A percentile compares a stretch with the other conserved stretches of the same genome.
phyloP scores from a whole-genome alignment of 1,140 invertebrate species.

The Drosophila miranda region DNA sequence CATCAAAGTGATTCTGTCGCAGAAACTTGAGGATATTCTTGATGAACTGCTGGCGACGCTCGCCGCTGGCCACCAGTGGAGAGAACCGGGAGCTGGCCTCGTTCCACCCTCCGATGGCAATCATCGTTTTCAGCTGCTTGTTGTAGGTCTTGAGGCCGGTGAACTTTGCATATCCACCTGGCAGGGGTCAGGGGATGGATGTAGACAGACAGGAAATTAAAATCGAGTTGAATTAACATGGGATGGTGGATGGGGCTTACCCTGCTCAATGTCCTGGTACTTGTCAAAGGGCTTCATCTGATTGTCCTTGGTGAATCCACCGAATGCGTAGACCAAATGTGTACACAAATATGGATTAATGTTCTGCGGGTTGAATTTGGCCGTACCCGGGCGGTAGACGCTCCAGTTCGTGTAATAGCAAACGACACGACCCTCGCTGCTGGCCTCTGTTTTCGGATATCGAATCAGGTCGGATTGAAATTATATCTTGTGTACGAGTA shows the following conservation, averaged over 20 bases:
- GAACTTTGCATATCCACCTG: slow-evolving; percentile 97
- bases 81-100: slow-evolving; percentile 95
- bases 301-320: slow-evolving; percentile 95
- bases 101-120: slow-evolving; percentile 98
- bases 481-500: not conserved
- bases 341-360: slow-evolving; percentile 98
- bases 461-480: not conserved
- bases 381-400: slow-evolving; percentile 92
- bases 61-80: slow-evolving; percentile 90
- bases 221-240: slow-evolving; percentile 51
- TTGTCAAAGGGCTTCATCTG: slow-evolving; percentile 95
- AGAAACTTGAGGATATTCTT: slow-evolving; percentile 94
- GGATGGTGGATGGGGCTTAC: slow-evolving; percentile 83
- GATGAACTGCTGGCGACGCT: slow-evolving; percentile 90
- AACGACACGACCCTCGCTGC: slow-evolving; percentile 87
- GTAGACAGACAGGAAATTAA: slow-evolving; percentile 54
- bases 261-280: slow-evolving; percentile 97
- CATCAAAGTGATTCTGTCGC: slow-evolving; percentile 96
- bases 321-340: slow-evolving; percentile 97
- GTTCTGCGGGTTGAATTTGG: slow-evolving; percentile 96
- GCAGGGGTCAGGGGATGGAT: not conserved
- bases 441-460: slow-evolving; percentile 38
- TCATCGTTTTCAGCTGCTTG: slow-evolving; percentile 94
- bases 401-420: slow-evolving; percentile 98
- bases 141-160: slow-evolving; percentile 96